A percentile compares a stretch with the other conserved stretches of the same genome.
Evolutionary conservation across 2,797 vertebrate species (phyloP).

Genomic region (Cynopterus sphinx): DNA sequence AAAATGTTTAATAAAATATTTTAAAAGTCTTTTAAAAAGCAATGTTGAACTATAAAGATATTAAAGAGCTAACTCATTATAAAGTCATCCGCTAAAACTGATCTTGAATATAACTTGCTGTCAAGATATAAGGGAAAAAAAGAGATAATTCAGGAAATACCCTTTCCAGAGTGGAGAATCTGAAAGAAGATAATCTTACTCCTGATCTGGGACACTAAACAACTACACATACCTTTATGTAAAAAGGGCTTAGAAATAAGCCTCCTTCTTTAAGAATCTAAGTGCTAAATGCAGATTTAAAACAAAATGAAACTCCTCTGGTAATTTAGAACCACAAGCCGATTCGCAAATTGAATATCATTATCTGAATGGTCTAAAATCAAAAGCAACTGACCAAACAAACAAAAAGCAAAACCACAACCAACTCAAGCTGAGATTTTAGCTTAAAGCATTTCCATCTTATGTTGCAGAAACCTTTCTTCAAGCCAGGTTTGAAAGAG

Average conservation of each 20-base stretch:
- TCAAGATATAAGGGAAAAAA: neutral
- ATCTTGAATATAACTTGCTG: neutral
- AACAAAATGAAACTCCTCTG: neutral
- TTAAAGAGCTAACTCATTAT: neutral
- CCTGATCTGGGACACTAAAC: neutral
- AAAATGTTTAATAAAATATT: neutral
- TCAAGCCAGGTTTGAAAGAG: neutral
- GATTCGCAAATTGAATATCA: neutral
- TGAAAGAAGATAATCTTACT: neutral
- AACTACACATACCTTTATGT: neutral
- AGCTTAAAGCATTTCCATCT: neutral
- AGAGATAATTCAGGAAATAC: neutral
- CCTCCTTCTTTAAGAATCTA: neutral
- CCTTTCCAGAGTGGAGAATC: neutral
- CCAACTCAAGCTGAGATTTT: neutral
- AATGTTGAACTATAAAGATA: neutral
- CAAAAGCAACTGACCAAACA: neutral
- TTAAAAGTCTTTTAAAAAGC: neutral
- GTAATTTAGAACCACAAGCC: neutral
- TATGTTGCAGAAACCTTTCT: neutral
- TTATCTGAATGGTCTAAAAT: neutral
- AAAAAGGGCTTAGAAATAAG: neutral
- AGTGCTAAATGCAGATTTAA: neutral
- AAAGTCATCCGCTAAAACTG: neutral
- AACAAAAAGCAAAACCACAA: neutral